Evolutionary conservation across 2,888 invertebrate species (phyloP), one percentile per base, ranked within the genome.

Genomic region (Bellardia pandia): DNA sequence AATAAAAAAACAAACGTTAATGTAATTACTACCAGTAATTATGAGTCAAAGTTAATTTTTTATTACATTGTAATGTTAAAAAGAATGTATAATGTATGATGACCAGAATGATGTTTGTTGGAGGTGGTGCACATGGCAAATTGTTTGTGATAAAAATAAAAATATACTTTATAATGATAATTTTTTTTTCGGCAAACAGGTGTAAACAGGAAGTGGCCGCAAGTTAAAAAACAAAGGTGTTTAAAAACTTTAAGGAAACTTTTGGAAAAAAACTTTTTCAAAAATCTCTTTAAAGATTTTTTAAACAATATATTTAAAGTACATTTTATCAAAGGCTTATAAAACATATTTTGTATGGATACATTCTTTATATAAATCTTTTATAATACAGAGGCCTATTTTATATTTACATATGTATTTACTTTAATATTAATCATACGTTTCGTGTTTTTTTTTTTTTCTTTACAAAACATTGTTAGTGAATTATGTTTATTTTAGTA

Each of bases 11-110:
- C 51, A 14, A 77, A 66, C 45, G 56, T 68, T 78, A 86, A 86
- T 81, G 72, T 86, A 80, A 86, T 86, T 86, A 86, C 74, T 76
- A 74, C 77, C 69, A 48, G 68, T 64, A 86, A 86, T 86, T 86
- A 86, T 86, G 84, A 85, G 80, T 81, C 84, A 86, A 84, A 81
- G 76, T 86, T 77, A 72, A 84, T 81, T 77, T 86, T 80, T 74
- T 80, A 33, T 72, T 77, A 60, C 84, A 76, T 79, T 86, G 72
- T 71, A 75, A 78, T 37, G 75, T 75, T 77, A 64, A 84, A 83
- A 66, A 76, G 72, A 83, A 82, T 75, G 51, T 37, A 74, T 81
- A 86, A 86, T 72, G 80, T 74, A 45, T 71, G 33, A 13, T 16
- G 58, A 51, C 48, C 7, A 51, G 5, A 40, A 56, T 16, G 48